A percentile compares a stretch with the other conserved stretches of the same genome.
These are phyloP conservation scores for Netelia inedita DNA, from an alignment of 2,888 invertebrate species.

Conservation along the genomic window DNA sequence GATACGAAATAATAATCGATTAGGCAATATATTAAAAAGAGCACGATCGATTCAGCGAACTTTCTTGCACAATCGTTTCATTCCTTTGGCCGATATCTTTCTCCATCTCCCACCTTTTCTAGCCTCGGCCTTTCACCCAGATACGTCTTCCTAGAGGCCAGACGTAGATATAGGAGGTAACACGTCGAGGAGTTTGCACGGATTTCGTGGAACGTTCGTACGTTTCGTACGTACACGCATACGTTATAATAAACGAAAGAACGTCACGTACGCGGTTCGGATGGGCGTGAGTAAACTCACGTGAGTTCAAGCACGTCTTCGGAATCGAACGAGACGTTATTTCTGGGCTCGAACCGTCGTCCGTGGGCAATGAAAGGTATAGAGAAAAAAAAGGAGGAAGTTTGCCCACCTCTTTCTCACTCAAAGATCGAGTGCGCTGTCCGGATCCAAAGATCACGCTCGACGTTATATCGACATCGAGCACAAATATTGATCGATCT, in stretches of 20 bases:
- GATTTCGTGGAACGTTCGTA: slow-evolving; percentile 21
- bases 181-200: neutral
- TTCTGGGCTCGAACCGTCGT: slow-evolving; percentile 38
- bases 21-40: neutral
- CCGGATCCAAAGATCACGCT: slow-evolving; percentile 1
- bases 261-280: slow-evolving; percentile 46
- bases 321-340: slow-evolving; percentile 20
- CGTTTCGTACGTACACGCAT: neutral
- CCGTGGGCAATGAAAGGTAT: slow-evolving; percentile 3
- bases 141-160: neutral
- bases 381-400: slow-evolving; percentile 28
- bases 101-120: neutral
- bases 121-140: neutral
- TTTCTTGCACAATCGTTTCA: neutral
- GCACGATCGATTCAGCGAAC: neutral
- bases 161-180: neutral
- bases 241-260: slow-evolving; percentile 30
- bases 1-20: neutral
- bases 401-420: slow-evolving; percentile 2
- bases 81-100: neutral
- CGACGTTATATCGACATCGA: neutral
- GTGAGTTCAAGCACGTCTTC: slow-evolving; percentile 36
- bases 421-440: slow-evolving; percentile 7
- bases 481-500: neutral
- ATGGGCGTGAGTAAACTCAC: slow-evolving; percentile 51